Conservation (phyloP, 2,888 invertebrate genomes). For the Aspidiotus destructor region DNA sequence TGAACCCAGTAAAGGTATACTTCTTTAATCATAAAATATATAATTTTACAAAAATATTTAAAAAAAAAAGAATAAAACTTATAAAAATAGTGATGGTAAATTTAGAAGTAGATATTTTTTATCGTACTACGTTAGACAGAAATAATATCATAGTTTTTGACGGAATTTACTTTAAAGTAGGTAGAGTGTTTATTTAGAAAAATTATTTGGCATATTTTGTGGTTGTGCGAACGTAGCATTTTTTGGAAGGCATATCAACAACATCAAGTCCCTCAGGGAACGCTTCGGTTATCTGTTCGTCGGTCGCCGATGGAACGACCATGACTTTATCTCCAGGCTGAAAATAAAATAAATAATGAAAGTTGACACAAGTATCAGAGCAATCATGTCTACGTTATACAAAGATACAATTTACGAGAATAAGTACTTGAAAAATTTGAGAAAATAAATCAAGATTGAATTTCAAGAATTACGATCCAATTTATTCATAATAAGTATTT, state of each 20-base stretch:
- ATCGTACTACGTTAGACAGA: no score
- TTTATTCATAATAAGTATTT: no score
- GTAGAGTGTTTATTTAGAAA: no score
- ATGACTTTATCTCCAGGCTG: slow-evolving; percentile 68
- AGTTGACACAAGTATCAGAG: no score
- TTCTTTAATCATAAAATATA: no score
- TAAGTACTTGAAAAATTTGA: neutral
- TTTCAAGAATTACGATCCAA: neutral
- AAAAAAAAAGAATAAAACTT: no score
- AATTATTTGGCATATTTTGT: slow-evolving; percentile 47
- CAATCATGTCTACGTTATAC: neutral
- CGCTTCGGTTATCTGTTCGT: slow-evolving; percentile 53
- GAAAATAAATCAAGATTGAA: neutral
- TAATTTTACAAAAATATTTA: no score
- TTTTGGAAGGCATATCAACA: slow-evolving; percentile 64
- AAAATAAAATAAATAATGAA: slow-evolving; percentile 38
- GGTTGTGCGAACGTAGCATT: slow-evolving; percentile 62
- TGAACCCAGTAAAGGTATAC: no score
- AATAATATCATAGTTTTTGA: no score
- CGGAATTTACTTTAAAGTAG: no score
- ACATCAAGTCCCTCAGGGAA: slow-evolving; percentile 61
- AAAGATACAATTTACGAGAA: neutral
- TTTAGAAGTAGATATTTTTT: no score
- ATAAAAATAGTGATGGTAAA: no score
- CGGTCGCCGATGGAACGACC: slow-evolving; percentile 62